Evolutionary conservation across 2,888 invertebrate species (phyloP), one percentile per base, ranked within the genome.

Genomic region (Lamproptera curius): DNA sequence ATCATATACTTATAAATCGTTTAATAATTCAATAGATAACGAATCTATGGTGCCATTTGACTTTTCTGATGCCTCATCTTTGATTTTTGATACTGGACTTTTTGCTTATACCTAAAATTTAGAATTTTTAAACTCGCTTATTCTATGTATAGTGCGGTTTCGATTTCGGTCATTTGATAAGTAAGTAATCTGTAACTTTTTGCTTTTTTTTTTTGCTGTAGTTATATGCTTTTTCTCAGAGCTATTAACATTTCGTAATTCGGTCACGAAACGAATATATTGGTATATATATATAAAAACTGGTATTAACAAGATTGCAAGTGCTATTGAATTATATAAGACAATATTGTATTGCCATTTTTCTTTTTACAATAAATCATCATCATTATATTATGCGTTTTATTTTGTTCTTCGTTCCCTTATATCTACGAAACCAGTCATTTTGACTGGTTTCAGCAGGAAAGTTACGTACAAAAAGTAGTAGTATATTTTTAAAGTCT

Each of bases 331-430:
- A 23, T 15, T 23, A 26, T 26, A 26, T 36, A 37, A 28, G 15
- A 40, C 20, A 40, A 33, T 34, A 33, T 38, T 38, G 37, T 44
- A 44, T 36, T 39, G 35, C 35, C 23, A 37, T 38, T 38, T 38
- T 38, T 9, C 38, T 26, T 42, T 34, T 23, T 23, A 16, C 16
- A 42, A 42, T 48, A 48, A 42, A 48, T 48, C 38, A 48, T 48
- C 33, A 23, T 16, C 47, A 42, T 38, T 13, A 34, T n/a, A 26
- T 8, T 31, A 23, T 15, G 14, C 23, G 38, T 48, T 33, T 46
- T 36, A 17, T 28, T 41, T 41, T n/a, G n/a, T n/a, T n/a, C n/a
- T n/a, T n/a, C n/a, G n/a, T n/a, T n/a, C n/a, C n/a, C n/a, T n/a
- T n/a, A n/a, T n/a, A n/a, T n/a, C n/a, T n/a, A n/a, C n/a, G n/a